These are phyloP conservation scores for Barypeithes pellucidus DNA, from an alignment of 2,888 invertebrate genomes.

Conservation along the genomic window DNA sequence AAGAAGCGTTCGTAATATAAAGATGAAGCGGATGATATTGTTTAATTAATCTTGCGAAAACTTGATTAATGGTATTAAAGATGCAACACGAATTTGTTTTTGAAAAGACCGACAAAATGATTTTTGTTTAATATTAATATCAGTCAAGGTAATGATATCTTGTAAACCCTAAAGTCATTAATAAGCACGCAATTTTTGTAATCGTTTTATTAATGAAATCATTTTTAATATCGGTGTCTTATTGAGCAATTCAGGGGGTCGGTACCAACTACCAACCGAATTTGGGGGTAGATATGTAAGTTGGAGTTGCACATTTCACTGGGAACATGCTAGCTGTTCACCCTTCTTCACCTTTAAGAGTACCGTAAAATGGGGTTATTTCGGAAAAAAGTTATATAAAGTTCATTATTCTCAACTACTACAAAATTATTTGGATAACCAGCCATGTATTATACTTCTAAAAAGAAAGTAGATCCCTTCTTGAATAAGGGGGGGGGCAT, in stretches of 20 bases:
- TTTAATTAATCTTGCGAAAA: conserved; percentile 40
- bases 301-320: too few relatives aligned
- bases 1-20: conserved; percentile 22
- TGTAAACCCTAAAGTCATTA: neutral
- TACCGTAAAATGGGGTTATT: too few relatives aligned
- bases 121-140: conserved; percentile 19
- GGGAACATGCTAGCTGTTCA: too few relatives aligned
- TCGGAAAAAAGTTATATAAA: too few relatives aligned
- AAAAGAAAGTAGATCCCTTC: too few relatives aligned
- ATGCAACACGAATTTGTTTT: conserved; percentile 41
- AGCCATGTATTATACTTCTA: too few relatives aligned
- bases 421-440: too few relatives aligned
- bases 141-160: conserved; percentile 1
- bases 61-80: conserved; percentile 31
- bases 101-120: conserved; percentile 28
- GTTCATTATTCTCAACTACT: too few relatives aligned
- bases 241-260: neutral
- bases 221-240: neutral
- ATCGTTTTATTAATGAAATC: neutral
- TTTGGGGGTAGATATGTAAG: too few relatives aligned
- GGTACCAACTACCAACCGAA: too few relatives aligned
- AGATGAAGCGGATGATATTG: conserved; percentile 16
- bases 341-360: too few relatives aligned
- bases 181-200: neutral
- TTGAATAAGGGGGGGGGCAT: too few relatives aligned